Evolutionary conservation across 2,113 vertebrate species (phyloP), one percentile per base, ranked within the genome.

Genomic region (Amphiprion percula): DNA sequence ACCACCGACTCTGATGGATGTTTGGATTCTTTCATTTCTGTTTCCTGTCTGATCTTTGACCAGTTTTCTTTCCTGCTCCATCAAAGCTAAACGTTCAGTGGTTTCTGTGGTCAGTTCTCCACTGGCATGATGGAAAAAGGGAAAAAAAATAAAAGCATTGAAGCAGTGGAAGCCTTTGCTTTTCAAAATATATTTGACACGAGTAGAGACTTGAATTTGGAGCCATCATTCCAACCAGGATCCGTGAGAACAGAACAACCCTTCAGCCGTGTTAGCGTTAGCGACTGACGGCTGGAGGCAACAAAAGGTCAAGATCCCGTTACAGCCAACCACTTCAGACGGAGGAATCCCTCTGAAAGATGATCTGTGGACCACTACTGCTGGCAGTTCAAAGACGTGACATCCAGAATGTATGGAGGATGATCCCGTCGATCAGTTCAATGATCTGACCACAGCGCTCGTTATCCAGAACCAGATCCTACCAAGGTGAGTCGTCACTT

Each of bases 251-350:
- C 23, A 46, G 47, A 71, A 62, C 50, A 39, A 19, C 4, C 33
- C 75, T 55, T 59, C 46, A 19, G 11, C 54, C 53, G 12, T 5
- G 62, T 26, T 10, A 9, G 79, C 50, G 70, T 58, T 54, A 47
- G 62, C 23, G 26, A 49, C 23, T 62, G 82, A 73, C 63, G 56
- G 76, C 81, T 21, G 19, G 49, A 80, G 58, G 81, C 65, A 54
- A 41, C 33, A 59, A 88, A 90, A 88, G 88, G 88, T 88, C 83
- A 88, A 66, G 80, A 86, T 82, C 68, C 80, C 58, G 68, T 86
- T 84, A 44, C 17, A 56, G 80, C 68, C 5, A 71, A 75, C 28
- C 83, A 74, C 84, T 86, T 84, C 83, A 86, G 71, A 84, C 83
- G 61, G 55, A 10, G 61, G 70, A 86, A 86, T 86, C 83, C 83